These are phyloP conservation scores for Drosophila algonquin DNA, from an alignment of 2,888 invertebrate genomes.

Conservation along the genomic window DNA sequence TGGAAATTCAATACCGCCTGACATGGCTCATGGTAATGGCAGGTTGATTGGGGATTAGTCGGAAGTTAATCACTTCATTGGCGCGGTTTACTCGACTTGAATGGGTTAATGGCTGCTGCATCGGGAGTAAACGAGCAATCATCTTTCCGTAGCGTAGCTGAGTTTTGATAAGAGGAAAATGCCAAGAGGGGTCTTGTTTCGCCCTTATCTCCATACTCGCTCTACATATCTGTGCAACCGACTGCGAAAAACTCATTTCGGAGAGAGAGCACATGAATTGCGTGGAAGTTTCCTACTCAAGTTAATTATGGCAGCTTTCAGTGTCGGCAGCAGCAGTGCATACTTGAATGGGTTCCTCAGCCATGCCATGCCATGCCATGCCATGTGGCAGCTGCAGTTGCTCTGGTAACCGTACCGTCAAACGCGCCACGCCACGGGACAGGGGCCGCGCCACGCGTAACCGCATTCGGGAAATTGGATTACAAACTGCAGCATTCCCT, in stretches of 20 bases:
- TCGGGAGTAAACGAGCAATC: too few species aligned
- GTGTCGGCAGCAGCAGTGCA: slow-evolving; percentile 4
- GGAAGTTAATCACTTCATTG: slow-evolving; percentile 32
- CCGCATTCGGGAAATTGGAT: slow-evolving; percentile 53
- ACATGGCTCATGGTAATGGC: slow-evolving; percentile 10
- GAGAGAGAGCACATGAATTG: slow-evolving; percentile 1
- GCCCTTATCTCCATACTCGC: slow-evolving; percentile 33
- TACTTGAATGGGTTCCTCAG: slow-evolving; percentile 5
- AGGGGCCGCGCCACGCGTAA: slow-evolving; percentile 14
- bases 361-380: background rate
- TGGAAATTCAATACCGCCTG: slow-evolving; percentile 10
- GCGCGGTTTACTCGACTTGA: slow-evolving; percentile 7
- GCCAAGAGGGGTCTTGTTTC: slow-evolving; percentile 2
- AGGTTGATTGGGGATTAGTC: slow-evolving; percentile 29
- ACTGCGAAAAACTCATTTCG: slow-evolving; percentile 44
- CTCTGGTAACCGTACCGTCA: slow-evolving; percentile 33
- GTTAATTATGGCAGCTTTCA: slow-evolving; percentile 51
- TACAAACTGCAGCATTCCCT: slow-evolving; percentile 36
- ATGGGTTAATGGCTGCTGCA: too few species aligned
- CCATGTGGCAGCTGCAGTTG: slow-evolving; percentile 21
- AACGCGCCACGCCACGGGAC: background rate
- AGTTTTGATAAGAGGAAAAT: background rate
- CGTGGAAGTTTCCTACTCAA: slow-evolving; percentile 36
- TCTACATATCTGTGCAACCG: slow-evolving; percentile 35
- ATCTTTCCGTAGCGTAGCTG: too few species aligned